phyloP scores from a whole-genome alignment of 2,888 invertebrate species.

The Cheilosia soror region DNA sequence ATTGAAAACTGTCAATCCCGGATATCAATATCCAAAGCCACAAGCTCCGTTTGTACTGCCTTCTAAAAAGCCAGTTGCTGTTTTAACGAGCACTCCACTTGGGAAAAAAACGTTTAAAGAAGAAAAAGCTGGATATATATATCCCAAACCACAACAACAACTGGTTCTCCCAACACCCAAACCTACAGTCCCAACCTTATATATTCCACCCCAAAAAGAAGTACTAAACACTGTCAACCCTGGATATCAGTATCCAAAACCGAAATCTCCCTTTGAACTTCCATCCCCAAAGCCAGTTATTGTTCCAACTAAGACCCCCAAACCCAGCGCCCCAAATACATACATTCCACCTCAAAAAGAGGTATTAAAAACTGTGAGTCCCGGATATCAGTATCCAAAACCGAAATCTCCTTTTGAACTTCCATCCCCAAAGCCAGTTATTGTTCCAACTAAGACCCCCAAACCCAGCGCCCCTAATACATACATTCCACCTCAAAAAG shows the following conservation, averaged over 20 bases:
- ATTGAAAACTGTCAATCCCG: background rate
- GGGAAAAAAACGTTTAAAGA: background rate
- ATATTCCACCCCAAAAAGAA: background rate
- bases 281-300: background rate
- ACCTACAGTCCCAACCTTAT: background rate
- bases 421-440: too few relatives aligned
- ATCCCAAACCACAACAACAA: background rate
- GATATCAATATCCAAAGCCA: conserved; percentile 43
- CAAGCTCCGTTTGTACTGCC: background rate
- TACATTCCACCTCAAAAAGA: too few relatives aligned
- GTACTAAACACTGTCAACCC: background rate
- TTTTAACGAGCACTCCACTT: background rate
- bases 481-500: background rate
- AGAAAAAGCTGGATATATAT: background rate
- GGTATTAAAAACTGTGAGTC: too few relatives aligned
- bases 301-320: too few relatives aligned
- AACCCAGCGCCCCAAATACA: too few relatives aligned
- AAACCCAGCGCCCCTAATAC: too few relatives aligned
- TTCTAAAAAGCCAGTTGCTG: background rate
- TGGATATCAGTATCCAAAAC: conserved; percentile 45
- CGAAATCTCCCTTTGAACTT: background rate
- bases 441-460: too few relatives aligned
- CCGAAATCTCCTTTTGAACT: too few relatives aligned
- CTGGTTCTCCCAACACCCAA: background rate
- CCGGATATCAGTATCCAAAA: too few relatives aligned